phyloP scores from a whole-genome alignment of 2,888 invertebrate species.

The Amblyjoppa fuscipennis region DNA sequence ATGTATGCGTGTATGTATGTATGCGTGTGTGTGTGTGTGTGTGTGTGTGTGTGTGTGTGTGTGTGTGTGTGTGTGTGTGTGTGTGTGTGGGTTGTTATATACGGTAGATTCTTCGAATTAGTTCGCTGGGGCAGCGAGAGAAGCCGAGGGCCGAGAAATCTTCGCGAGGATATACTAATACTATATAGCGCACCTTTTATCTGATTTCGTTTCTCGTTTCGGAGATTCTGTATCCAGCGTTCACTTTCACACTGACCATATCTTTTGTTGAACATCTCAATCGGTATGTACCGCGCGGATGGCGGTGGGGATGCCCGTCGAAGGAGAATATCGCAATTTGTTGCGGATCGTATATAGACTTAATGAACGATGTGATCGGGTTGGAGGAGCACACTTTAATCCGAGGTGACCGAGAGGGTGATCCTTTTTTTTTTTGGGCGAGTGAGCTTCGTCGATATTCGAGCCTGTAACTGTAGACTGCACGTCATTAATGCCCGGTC shows the following conservation, averaged over 20 bases:
- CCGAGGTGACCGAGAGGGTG: background rate
- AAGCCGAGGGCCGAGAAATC: slow-evolving; percentile 34
- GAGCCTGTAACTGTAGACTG: no score
- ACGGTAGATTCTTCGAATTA: slow-evolving; percentile 65
- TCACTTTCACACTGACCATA: slow-evolving; percentile 56
- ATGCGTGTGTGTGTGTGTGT: no score
- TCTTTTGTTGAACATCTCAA: slow-evolving; percentile 66
- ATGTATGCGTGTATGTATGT: no score
- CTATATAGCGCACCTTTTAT: slow-evolving; percentile 45
- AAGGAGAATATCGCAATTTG: slow-evolving; percentile 10
- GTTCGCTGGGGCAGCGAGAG: slow-evolving; percentile 60
- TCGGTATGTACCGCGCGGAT: slow-evolving; percentile 37
- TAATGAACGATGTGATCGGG: background rate
- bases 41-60: no score
- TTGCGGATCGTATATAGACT: slow-evolving; percentile 14
- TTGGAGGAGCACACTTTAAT: background rate
- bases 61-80: background rate
- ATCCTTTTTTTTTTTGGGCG: no score
- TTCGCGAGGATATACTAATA: background rate
- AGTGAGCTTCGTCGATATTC: no score
- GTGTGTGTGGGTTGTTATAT: background rate
- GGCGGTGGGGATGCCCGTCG: background rate
- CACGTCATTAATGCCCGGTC: no score
- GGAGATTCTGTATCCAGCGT: slow-evolving; percentile 57
- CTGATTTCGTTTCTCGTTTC: slow-evolving; percentile 68